Evolutionary conservation across 2,113 vertebrate genomes (phyloP).

Genomic region (Labeo rohita): DNA sequence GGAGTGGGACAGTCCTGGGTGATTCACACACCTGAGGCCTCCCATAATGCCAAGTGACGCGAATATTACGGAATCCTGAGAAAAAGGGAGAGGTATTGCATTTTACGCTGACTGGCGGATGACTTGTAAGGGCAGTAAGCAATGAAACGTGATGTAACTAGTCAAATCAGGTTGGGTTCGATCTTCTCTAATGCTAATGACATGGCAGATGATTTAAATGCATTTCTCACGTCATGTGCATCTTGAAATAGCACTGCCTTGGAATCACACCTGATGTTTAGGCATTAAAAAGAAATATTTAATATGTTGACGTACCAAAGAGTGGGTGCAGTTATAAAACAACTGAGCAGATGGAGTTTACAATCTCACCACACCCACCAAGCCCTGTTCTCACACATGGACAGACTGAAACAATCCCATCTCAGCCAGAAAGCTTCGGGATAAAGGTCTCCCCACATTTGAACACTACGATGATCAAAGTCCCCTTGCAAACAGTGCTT

Average conservation of each 20-base stretch:
- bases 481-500: constrained; percentile 4
- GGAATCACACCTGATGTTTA: not conserved
- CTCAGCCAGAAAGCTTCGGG: not conserved
- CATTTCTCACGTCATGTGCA: not conserved
- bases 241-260: not conserved
- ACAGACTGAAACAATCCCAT: constrained; percentile 4
- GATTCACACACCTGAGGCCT: constrained; percentile 44
- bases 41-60: not conserved
- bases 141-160: not conserved
- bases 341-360: constrained; percentile 5
- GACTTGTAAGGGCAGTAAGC: not conserved
- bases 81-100: not conserved
- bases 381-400: constrained; percentile 37
- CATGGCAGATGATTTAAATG: not conserved
- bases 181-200: not conserved
- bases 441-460: constrained; percentile 17
- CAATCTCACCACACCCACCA: constrained; percentile 24
- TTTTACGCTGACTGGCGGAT: not conserved
- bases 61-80: constrained; percentile 19
- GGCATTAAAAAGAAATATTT: not conserved
- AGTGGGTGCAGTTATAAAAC: constrained; percentile 20
- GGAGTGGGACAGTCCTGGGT: not conserved
- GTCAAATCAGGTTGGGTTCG: not conserved
- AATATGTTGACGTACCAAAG: not conserved
- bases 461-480: constrained; percentile 12